A percentile compares a stretch with the other conserved stretches of the same genome.
These are phyloP conservation scores for Barbus barbus DNA, from an alignment of 2,113 vertebrate species.

Conservation along the genomic window DNA sequence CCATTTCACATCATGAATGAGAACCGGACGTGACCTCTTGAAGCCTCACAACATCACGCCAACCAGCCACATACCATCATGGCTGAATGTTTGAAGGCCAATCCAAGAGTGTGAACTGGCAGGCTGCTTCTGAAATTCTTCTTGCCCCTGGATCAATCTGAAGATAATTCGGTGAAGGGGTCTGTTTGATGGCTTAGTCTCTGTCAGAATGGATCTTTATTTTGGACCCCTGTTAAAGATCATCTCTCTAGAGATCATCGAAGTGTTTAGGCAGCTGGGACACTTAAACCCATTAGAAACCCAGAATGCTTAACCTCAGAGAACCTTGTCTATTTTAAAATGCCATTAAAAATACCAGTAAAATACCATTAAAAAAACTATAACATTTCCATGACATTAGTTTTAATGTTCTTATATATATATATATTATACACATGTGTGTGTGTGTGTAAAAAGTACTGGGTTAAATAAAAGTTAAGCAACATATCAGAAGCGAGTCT, in stretches of 20 bases:
- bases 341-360: neutral
- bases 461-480: too few relatives aligned
- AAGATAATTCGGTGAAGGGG: neutral
- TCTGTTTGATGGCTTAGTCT: neutral
- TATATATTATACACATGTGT: too few relatives aligned
- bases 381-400: neutral
- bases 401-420: neutral
- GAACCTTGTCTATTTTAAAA: neutral
- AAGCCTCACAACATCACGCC: neutral
- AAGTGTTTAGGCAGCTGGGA: neutral
- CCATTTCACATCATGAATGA: constrained; percentile 9
- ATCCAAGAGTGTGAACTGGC: neutral
- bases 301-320: neutral
- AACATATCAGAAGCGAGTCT: too few relatives aligned
- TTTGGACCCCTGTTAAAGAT: neutral
- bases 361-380: neutral
- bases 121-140: neutral
- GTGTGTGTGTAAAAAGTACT: too few relatives aligned
- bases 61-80: neutral
- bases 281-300: neutral
- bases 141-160: neutral
- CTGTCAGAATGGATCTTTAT: neutral
- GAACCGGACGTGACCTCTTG: too few relatives aligned
- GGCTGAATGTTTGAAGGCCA: neutral
- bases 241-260: neutral